These are phyloP conservation scores for Chrysaora quinquecirrha DNA, from an alignment of 30 jellyfish, hydroid and myxozoan genomes.

Conservation along the genomic window DNA sequence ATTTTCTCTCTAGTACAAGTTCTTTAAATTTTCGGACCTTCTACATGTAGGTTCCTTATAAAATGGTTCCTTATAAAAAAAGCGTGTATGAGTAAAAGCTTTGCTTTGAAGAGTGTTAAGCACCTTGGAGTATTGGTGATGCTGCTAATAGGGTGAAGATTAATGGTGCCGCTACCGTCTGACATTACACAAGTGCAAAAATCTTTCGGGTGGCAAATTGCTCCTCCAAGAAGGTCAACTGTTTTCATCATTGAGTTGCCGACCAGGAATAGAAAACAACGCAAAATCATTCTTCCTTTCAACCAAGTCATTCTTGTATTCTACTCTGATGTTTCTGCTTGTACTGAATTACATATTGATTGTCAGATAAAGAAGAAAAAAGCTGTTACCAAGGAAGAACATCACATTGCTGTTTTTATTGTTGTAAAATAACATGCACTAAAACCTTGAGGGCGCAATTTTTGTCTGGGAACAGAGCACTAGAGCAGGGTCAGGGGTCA, in stretches of 20 bases:
- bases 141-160: conserved; percentile 21
- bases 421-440: too few species aligned
- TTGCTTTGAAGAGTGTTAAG: not conserved
- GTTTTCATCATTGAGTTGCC: not conserved
- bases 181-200: conserved; percentile 48
- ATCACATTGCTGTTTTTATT: too few species aligned
- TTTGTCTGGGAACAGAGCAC: too few species aligned
- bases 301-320: not conserved
- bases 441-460: too few species aligned
- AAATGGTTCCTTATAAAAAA: too few species aligned
- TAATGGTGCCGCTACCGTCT: conserved; percentile 49
- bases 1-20: too few species aligned
- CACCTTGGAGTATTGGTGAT: conserved; percentile 36
- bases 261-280: not conserved
- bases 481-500: too few species aligned
- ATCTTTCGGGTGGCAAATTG: conserved; percentile 34
- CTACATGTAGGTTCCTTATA: too few species aligned
- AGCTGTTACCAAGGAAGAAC: too few species aligned
- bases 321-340: not conserved
- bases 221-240: too few species aligned
- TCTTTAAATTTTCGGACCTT: too few species aligned
- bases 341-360: not conserved
- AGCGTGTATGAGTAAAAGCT: not conserved
- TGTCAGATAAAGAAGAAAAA: too few species aligned
- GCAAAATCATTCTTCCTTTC: not conserved